Percentiles rank a stretch among this genome's conserved stretches.
Evolutionary conservation across 2,113 vertebrate genomes (phyloP).

Genomic region (Synodontis membranacea): DNA sequence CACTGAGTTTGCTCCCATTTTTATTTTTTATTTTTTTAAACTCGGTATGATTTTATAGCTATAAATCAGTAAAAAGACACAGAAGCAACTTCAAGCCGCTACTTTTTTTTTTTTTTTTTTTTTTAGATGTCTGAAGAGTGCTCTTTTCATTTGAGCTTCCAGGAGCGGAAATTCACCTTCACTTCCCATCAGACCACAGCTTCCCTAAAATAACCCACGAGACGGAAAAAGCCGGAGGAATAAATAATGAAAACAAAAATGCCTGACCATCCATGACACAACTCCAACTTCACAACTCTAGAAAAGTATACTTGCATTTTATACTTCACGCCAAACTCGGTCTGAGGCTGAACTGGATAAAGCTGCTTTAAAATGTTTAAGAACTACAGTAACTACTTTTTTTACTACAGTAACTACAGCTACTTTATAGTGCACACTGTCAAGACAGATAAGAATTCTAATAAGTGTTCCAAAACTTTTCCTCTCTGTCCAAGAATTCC

Average conservation of each 20-base stretch:
- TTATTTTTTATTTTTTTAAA: background rate
- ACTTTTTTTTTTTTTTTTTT: background rate
- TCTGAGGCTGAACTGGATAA: background rate
- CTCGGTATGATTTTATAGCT: background rate
- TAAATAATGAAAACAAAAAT: slow-evolving; percentile 69
- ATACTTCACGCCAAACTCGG: background rate
- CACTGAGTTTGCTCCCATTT: background rate
- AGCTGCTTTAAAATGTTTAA: background rate
- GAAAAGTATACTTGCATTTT: slow-evolving; percentile 22
- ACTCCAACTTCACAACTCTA: slow-evolving; percentile 11
- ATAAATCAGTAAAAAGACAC: background rate
- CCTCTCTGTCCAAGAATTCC: too few relatives aligned
- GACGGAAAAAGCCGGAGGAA: slow-evolving; percentile 59
- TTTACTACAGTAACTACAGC: background rate
- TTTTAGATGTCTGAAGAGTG: background rate
- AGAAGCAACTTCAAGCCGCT: background rate
- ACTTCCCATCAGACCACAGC: slow-evolving; percentile 53
- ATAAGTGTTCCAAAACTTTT: too few relatives aligned
- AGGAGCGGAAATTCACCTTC: slow-evolving; percentile 24
- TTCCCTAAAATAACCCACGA: slow-evolving; percentile 63
- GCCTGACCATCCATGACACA: slow-evolving; percentile 53
- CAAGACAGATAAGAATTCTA: background rate
- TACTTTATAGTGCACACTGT: background rate
- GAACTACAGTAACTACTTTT: background rate
- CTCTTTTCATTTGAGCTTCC: slow-evolving; percentile 1